A percentile compares a stretch with the other conserved stretches of the same genome.
phyloP scores from a whole-genome alignment of 2,888 invertebrate genomes.

The Ectobius pallidus region DNA sequence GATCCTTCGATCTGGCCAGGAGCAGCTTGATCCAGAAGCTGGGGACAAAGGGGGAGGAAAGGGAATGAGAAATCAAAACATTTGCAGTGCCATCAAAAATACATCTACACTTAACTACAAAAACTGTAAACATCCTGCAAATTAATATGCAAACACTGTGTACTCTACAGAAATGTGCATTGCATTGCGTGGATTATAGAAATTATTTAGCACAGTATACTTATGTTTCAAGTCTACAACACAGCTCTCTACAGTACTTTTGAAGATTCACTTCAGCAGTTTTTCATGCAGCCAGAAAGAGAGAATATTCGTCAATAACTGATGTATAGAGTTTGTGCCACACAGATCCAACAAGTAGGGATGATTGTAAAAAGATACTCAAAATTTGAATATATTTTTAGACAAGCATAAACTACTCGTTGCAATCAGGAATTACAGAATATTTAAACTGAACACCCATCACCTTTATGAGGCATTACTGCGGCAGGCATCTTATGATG shows the following conservation, averaged over 20 bases:
- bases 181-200: neutral
- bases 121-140: neutral
- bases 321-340: neutral
- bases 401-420: too few species aligned
- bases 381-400: slow-evolving; percentile 8
- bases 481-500: too few species aligned
- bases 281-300: slow-evolving; percentile 13
- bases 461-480: too few species aligned
- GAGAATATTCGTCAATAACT: neutral
- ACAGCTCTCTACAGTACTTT: neutral
- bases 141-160: slow-evolving; percentile 43
- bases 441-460: too few species aligned
- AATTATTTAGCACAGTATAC: too few species aligned
- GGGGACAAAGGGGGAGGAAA: slow-evolving; percentile 61
- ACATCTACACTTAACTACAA: slow-evolving; percentile 7
- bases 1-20: slow-evolving; percentile 51
- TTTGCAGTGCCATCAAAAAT: slow-evolving; percentile 12
- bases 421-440: too few species aligned
- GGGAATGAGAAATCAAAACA: slow-evolving; percentile 28
- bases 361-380: neutral
- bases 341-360: neutral
- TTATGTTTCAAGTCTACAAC: neutral
- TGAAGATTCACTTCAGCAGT: neutral
- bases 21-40: slow-evolving; percentile 72
- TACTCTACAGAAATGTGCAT: slow-evolving; percentile 47